Conservation (phyloP, 2,113 vertebrate genomes). For the Sphaerodactylus townsendi region DNA sequence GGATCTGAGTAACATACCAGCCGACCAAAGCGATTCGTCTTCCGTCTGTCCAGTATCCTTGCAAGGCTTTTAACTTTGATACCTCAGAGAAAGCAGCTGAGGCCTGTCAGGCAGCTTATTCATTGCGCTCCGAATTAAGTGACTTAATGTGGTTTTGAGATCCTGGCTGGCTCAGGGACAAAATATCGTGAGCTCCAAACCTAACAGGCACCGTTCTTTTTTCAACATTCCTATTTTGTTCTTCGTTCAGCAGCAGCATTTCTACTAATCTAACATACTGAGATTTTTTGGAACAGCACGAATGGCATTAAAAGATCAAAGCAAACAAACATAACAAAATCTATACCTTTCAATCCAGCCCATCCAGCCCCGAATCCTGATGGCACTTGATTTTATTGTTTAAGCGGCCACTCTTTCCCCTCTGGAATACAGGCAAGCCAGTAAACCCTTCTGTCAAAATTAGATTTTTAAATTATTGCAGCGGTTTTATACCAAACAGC, state of each 20-base stretch:
- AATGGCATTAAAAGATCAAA: background rate
- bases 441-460: background rate
- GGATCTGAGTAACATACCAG: background rate
- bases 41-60: background rate
- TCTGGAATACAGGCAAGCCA: background rate
- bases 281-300: background rate
- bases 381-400: background rate
- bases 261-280: background rate
- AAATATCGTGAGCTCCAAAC: background rate
- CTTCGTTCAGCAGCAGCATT: background rate
- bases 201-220: background rate
- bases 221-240: background rate
- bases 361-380: background rate
- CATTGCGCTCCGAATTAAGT: background rate
- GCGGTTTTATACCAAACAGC: no score
- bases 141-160: constrained; percentile 11
- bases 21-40: background rate
- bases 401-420: background rate
- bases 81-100: background rate
- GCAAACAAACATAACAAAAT: no score
- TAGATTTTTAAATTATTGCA: background rate
- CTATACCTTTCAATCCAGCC: background rate
- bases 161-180: background rate
- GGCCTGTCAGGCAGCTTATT: background rate
- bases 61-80: background rate